Base-by-base conservation (phyloP, 2,888 invertebrate species). In the Melinaea menophilus region DNA sequence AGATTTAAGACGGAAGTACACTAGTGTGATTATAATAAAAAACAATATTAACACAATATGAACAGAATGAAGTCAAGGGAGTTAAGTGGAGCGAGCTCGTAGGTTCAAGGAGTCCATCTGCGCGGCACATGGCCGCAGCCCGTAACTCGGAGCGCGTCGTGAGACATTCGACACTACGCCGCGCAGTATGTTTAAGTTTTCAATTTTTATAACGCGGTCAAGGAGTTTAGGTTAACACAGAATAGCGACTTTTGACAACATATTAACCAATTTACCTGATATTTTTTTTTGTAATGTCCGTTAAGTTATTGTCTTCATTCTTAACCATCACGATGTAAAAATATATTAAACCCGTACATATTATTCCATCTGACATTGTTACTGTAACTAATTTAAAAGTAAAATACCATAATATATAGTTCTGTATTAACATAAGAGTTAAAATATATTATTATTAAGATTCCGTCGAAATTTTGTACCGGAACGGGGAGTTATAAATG, bases 91-190 rank as follows among this genome's bases (percentile, higher is more conserved):
- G 67, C 71, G 64, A 72, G 69, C 71, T 67, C 63, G 67, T 64
- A 71, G 70, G 74, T 74, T 76, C 77, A 78, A 78, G 77, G 73
- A 78, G 73, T 81, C 81, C 90, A 90, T 89, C 85, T 90, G 90
- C 80, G 76, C 82, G 72, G 74, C 90, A 90, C 85, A 90, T 90
- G 33, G 61, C 79, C 73, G 73, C 76, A 75, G 73, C 80, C 79
- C 79, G 84, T 75, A 80, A 73, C 76, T 81, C 80, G 80, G 9
- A 22, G 22, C 22, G 22, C 22, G 22, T 41, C 41, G 81, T 84
- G 76, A 85, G 73, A 78, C 78, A 86, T 80, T 75, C 77, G 80
- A 87, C 84, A 84, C 76, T 67, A 77, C 75, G 74, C 73, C 63
- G 73, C 78, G 77, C 80, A 81, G 80, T 81, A 75, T 81, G 72